Evolutionary conservation across 2,797 vertebrate species (phyloP), one percentile per base, ranked within the genome.

Genomic region (Hypotaenidia philippensis): DNA sequence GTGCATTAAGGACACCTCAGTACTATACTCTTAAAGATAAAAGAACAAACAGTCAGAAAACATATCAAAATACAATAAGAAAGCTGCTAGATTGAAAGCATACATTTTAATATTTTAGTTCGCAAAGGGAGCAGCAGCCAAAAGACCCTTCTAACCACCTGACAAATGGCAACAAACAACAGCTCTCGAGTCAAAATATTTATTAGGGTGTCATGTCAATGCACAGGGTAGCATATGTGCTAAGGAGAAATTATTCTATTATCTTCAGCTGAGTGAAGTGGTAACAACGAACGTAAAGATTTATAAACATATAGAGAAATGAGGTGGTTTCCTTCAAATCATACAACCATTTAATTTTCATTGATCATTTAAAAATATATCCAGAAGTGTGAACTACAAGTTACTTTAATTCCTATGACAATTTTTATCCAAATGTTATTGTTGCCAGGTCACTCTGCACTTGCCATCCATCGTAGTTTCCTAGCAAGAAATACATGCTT

Each of bases 91-190:
- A 66, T 66, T 40, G 49, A 83, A 96, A 92, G 75, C 91, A 95
- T 90, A 88, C 71, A 94, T 93, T 95, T 96, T 94, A 94, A 95
- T 87, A 94, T 96, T 90, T 90, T 90, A 83, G 75, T 79, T 93
- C 1, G 1, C n/a, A 14, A 87, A 78, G 57, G 53, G 34, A 90
- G 71, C 64, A 74, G 93, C 95, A 95, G 95, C 96, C 95, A 96
- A 96, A 91, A 94, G 89, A 96, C 80, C 70, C 2, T 87, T 96
- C 64, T 93, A 95, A 91, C 56, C 84, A 87, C 94, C 87, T 94
- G 93, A 97, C 93, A 96, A 96, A 93, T 41, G 88, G 90, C 88
- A 96, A 92, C 94, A 89, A 91, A 97, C 90, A 95, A 90, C 85
- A 88, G 81, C 76, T 87, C 70, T 84, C 2, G 8, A 95, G 90